A percentile compares a stretch with the other conserved stretches of the same genome.
Conservation (phyloP, 2,888 invertebrate species). For the Philereme transversata region DNA sequence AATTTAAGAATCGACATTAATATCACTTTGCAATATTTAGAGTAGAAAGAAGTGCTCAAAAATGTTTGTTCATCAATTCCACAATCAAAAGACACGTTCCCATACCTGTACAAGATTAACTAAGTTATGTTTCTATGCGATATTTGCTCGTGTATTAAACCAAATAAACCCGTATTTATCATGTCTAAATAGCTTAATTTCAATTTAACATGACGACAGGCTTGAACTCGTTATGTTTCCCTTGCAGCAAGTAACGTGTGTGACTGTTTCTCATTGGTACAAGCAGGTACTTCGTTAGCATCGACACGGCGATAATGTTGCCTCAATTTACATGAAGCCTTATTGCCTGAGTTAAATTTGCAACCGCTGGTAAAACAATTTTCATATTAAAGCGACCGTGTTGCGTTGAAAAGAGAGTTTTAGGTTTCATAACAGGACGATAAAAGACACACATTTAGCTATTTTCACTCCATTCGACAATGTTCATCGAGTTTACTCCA, state of each 20-base stretch:
- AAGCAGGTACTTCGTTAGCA: conserved; percentile 34
- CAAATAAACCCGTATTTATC: neutral
- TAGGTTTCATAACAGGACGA: conserved; percentile 2
- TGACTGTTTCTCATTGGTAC: conserved; percentile 21
- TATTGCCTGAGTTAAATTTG: conserved; percentile 33
- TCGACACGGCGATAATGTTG: conserved; percentile 34
- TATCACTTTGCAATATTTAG: no score
- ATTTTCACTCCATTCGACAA: no score
- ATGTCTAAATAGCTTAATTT: no score
- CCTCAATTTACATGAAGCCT: conserved; percentile 34
- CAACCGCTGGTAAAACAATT: conserved; percentile 31
- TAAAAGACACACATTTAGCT: conserved; percentile 1
- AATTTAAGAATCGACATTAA: no score
- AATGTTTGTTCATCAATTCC: no score
- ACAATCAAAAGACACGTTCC: no score
- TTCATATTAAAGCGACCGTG: conserved; percentile 26
- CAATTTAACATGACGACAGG: no score
- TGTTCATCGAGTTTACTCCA: no score
- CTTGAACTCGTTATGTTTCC: conserved; percentile 24
- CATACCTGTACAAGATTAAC: no score
- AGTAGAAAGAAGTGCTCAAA: no score
- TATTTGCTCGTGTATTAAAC: neutral
- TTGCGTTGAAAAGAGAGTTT: conserved; percentile 2
- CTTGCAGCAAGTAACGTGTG: conserved; percentile 15
- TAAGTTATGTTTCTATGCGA: no score